Base-by-base conservation (phyloP, 2,888 invertebrate genomes). In the Lagria hirta region DNA sequence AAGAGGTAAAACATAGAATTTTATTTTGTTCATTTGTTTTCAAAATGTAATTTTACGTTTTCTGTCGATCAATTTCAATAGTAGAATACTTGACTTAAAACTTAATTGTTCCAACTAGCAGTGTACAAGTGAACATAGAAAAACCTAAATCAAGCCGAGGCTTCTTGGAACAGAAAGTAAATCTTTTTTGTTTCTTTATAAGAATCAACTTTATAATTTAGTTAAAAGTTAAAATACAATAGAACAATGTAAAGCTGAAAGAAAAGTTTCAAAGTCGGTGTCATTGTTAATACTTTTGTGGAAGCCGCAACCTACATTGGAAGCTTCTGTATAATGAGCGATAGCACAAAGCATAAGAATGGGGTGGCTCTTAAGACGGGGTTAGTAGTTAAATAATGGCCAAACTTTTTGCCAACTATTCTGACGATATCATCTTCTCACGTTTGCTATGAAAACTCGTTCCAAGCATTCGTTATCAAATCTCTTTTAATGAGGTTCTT, bases 151-250 rank as follows among this genome's bases (percentile, higher is more conserved):
- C n/a, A n/a, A n/a, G 32, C 10, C 32, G 12, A 8, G 10, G 7
- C 10, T 20, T 14, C 5, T 17, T 20, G 32, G 36, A n/a, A n/a
- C n/a, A n/a, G n/a, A 42, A 48, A 48, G 43, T 48, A 55, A 55
- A 55, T 54, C 51, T 47, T 38, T 48, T 29, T 50, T 46, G 52
- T 57, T 55, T 53, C 52, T 43, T 47, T 50, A 50, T 52, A 54
- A 52, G 33, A 55, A 36, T 47, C 49, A 54, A 51, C 50, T 55
- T 50, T 54, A 55, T 57, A 54, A 57, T 55, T 57, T 48, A 54
- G 57, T 55, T 55, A 55, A 55, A 55, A 53, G 49, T 55, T 52
- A 21, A 35, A 44, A 51, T 48, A 57, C 54, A 57, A 57, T 54
- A 53, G 53, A 41, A 41, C 24, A 20, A 29, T 37, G 37, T 22